phyloP scores from a whole-genome alignment of 1,140 invertebrate species.

The Drosophila tani region DNA sequence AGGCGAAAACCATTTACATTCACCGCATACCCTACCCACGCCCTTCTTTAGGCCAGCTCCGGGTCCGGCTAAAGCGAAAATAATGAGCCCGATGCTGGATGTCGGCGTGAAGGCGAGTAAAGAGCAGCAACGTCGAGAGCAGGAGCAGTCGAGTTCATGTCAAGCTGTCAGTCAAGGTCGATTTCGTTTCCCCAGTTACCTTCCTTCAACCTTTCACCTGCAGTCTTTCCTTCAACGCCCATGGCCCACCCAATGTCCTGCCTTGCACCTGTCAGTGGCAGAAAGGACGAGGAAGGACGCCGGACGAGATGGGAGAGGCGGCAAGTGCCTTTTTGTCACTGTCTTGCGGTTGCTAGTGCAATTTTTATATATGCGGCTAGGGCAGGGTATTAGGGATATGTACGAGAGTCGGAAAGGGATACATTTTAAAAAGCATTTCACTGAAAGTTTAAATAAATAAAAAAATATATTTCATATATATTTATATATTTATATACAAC shows the following conservation, averaged over 20 bases:
- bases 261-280: conserved; percentile 58
- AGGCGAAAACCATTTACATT: conserved; percentile 46
- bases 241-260: conserved; percentile 10
- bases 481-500: too few relatives aligned
- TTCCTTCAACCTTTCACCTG: conserved; percentile 17
- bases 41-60: conserved; percentile 26
- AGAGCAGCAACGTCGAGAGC: conserved; percentile 60
- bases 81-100: conserved; percentile 73
- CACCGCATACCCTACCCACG: conserved; percentile 5
- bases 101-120: conserved; percentile 48
- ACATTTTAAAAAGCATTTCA: neutral
- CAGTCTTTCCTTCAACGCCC: neutral
- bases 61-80: conserved; percentile 80
- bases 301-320: conserved; percentile 21
- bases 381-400: conserved; percentile 33
- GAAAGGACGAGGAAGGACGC: conserved; percentile 17
- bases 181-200: conserved; percentile 64
- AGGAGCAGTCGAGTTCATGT: conserved; percentile 79
- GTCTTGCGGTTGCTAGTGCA: conserved; percentile 72
- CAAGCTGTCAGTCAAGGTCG: conserved; percentile 83
- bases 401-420: neutral
- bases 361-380: conserved; percentile 69
- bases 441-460: neutral
- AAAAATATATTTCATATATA: too few relatives aligned
- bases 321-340: conserved; percentile 81